phyloP scores from a whole-genome alignment of 2,888 invertebrate species.

The Prenolepis imparis region DNA sequence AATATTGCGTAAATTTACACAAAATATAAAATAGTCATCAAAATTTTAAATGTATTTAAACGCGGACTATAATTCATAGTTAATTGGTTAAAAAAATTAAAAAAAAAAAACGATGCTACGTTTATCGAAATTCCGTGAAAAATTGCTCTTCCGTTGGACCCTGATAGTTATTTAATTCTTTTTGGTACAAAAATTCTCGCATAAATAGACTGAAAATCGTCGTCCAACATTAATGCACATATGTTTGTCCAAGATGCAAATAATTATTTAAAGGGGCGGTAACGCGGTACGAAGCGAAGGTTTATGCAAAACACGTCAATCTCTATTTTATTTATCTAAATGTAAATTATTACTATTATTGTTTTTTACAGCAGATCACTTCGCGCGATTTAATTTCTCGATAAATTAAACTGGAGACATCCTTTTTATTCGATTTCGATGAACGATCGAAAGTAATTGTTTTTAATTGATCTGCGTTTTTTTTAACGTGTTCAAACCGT shows the following conservation, averaged over 20 bases:
- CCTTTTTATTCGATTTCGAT: too few relatives aligned
- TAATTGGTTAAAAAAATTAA: too few relatives aligned
- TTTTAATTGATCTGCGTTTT: not conserved
- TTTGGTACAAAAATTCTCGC: slow-evolving; percentile 9
- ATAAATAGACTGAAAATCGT: slow-evolving; percentile 13
- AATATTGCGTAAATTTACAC: slow-evolving; percentile 38
- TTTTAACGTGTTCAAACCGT: not conserved
- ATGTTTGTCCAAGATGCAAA: not conserved
- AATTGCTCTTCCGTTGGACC: not conserved
- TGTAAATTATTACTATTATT: not conserved
- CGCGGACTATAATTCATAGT: not conserved
- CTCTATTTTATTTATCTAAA: not conserved
- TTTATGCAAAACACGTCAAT: slow-evolving; percentile 45
- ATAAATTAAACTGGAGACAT: too few relatives aligned
- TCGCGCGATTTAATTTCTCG: too few relatives aligned
- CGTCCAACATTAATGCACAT: slow-evolving; percentile 4
- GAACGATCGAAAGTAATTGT: not conserved
- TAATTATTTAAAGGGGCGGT: slow-evolving; percentile 80
- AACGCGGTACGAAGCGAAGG: slow-evolving; percentile 82
- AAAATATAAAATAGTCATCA: too few relatives aligned
- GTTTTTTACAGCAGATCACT: not conserved
- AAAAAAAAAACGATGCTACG: not conserved
- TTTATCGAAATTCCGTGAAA: not conserved
- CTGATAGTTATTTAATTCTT: slow-evolving; percentile 6
- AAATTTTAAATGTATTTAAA: not conserved